phyloP scores from a whole-genome alignment of 2,113 vertebrate genomes.

The Sigmodon hispidus region DNA sequence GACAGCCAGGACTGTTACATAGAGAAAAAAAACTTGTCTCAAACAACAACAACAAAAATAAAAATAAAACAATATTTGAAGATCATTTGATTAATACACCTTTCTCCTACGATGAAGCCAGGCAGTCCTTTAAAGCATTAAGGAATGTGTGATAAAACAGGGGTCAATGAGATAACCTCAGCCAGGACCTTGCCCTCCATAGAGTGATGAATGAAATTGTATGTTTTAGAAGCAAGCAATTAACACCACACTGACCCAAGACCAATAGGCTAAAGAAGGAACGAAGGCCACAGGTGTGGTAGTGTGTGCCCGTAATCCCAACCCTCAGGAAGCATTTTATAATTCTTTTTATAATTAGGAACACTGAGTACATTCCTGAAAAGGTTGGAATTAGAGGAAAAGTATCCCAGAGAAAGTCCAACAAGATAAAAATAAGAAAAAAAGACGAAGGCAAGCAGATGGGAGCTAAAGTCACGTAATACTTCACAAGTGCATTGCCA shows the following conservation, averaged over 20 bases:
- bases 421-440: neutral
- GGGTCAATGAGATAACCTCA: neutral
- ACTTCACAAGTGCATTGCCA: neutral
- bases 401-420: neutral
- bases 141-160: too few species aligned
- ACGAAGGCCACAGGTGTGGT: neutral
- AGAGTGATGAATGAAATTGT: neutral
- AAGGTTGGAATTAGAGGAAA: slow-evolving; percentile 33
- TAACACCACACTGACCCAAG: neutral
- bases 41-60: too few species aligned
- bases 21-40: too few species aligned
- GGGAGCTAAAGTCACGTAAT: neutral
- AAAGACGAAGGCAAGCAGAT: neutral
- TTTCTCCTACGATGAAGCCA: neutral
- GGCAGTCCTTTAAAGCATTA: slow-evolving; percentile 24
- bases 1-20: too few species aligned
- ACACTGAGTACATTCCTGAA: neutral
- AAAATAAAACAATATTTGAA: slow-evolving; percentile 13
- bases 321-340: neutral
- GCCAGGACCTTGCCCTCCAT: neutral
- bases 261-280: neutral
- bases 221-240: neutral
- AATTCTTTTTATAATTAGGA: neutral
- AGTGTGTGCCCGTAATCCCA: neutral
- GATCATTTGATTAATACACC: neutral